Conservation (phyloP, 2,797 vertebrate genomes). For the Bradypodion ventrale region DNA sequence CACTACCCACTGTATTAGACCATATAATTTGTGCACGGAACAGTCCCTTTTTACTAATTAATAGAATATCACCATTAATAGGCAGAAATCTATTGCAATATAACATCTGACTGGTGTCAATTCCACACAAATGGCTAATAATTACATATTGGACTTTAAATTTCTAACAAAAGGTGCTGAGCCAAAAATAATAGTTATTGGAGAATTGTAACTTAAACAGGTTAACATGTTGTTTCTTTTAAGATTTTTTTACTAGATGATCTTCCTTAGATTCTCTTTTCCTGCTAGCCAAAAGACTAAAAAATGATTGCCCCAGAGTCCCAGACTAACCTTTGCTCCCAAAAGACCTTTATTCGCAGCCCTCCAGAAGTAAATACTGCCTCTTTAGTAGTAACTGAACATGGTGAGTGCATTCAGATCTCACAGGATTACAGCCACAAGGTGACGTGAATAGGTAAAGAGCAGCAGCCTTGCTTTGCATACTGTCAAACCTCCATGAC, state of each 20-base stretch:
- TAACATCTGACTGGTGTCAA: constrained; percentile 4
- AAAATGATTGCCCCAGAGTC: too few relatives aligned
- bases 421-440: constrained; percentile 49
- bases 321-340: constrained; percentile 28
- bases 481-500: constrained; percentile 42
- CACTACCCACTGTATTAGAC: too few relatives aligned
- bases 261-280: not conserved
- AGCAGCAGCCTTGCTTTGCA: constrained; percentile 59
- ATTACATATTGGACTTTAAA: not conserved
- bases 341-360: constrained; percentile 53
- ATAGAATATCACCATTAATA: not conserved
- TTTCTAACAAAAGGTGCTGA: not conserved
- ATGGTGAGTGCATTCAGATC: constrained; percentile 54
- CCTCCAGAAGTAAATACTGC: constrained; percentile 77
- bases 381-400: constrained; percentile 72
- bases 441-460: constrained; percentile 61
- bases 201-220: not conserved
- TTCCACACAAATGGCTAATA: not conserved
- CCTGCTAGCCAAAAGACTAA: not conserved
- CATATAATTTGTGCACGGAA: not conserved
- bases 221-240: constrained; percentile 8
- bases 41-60: not conserved
- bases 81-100: constrained; percentile 16
- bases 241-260: not conserved
- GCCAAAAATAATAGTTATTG: not conserved